These are phyloP conservation scores for Peromyscus attwateri DNA, from an alignment of 2,797 vertebrate species.

Conservation along the genomic window DNA sequence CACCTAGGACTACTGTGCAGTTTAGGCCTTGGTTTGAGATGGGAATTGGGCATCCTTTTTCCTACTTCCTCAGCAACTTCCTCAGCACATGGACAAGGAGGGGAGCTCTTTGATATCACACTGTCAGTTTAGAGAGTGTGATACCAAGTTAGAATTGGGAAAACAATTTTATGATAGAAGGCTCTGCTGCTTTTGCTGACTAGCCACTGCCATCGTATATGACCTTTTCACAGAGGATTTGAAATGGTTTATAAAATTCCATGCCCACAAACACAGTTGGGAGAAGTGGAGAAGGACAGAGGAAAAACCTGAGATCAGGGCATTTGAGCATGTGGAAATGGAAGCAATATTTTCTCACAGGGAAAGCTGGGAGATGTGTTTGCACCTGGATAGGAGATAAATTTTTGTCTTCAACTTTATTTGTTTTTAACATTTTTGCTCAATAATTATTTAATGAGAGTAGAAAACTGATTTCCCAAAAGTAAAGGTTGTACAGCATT, in stretches of 20 bases:
- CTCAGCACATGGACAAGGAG: background rate
- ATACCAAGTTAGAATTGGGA: background rate
- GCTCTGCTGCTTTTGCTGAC: background rate
- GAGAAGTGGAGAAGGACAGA: background rate
- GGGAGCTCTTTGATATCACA: background rate
- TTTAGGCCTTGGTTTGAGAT: background rate
- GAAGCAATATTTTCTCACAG: background rate
- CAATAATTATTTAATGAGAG: slow-evolving; percentile 19
- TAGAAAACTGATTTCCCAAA: slow-evolving; percentile 50
- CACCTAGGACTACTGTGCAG: background rate
- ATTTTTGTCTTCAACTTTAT: slow-evolving; percentile 8
- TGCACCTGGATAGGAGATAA: background rate
- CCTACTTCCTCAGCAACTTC: background rate
- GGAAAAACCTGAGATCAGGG: background rate
- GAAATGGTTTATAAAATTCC: slow-evolving; percentile 39
- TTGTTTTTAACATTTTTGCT: slow-evolving; percentile 45
- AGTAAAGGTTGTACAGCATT: background rate
- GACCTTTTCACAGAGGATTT: slow-evolving; percentile 56
- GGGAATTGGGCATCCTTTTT: background rate
- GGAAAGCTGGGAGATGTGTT: background rate
- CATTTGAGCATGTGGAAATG: background rate
- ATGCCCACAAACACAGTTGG: background rate
- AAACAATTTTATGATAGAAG: slow-evolving; percentile 13
- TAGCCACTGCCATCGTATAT: background rate
- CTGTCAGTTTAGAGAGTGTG: background rate